Evolutionary conservation across 2,113 vertebrate species (phyloP).

Genomic region (Xenopus borealis): DNA sequence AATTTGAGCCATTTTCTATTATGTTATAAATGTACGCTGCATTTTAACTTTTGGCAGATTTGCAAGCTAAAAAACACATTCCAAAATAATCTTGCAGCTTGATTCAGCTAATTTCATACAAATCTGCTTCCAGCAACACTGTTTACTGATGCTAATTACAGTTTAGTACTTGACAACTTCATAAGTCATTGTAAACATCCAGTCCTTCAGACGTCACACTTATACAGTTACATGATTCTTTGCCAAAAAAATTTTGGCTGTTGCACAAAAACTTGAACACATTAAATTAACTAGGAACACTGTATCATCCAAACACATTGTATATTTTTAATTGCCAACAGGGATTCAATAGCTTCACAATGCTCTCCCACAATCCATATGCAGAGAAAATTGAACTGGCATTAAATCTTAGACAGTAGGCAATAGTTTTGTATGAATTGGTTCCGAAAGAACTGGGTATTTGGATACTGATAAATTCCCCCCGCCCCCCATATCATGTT

Average conservation of each 20-base stretch:
- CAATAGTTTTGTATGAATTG: neutral
- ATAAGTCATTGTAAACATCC: conserved; percentile 40
- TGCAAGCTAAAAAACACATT: conserved; percentile 21
- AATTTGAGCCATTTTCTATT: conserved; percentile 1
- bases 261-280: neutral
- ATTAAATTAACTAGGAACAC: neutral
- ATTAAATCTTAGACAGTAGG: neutral
- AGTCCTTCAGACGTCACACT: conserved; percentile 6
- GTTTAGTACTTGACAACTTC: conserved; percentile 29
- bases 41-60: conserved; percentile 20
- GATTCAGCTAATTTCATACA: conserved; percentile 24
- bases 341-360: too few species aligned
- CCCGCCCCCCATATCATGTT: too few species aligned
- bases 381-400: neutral
- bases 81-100: conserved; percentile 13
- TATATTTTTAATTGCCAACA: too few species aligned
- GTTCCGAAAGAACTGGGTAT: neutral
- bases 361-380: neutral
- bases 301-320: neutral
- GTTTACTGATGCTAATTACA: conserved; percentile 39
- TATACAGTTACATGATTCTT: neutral
- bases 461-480: too few species aligned
- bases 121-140: conserved; percentile 18
- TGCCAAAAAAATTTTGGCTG: conserved; percentile 7
- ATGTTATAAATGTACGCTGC: neutral